Percentiles rank a stretch among this genome's conserved stretches.
These are phyloP conservation scores for Sycophaga agraensis DNA, from an alignment of 1,140 invertebrate species.

Conservation along the genomic window DNA sequence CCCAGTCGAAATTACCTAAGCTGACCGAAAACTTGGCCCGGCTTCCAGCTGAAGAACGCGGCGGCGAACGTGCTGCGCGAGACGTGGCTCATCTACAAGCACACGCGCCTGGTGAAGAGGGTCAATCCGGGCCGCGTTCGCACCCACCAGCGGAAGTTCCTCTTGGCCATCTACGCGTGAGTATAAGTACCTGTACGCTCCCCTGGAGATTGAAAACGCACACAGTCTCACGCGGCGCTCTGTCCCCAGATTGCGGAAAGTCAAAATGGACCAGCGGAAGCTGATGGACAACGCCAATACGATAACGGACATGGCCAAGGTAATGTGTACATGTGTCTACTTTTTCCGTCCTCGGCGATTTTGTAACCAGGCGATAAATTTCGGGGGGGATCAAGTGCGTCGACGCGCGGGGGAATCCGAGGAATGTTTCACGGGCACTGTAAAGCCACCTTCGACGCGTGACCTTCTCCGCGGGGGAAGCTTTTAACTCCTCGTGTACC, in stretches of 20 bases:
- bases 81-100: conserved; percentile 99
- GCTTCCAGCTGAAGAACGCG: conserved; percentile 91
- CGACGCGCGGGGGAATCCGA: too few species aligned
- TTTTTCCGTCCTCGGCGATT: too few species aligned
- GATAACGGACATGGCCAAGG: conserved; percentile 99
- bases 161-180: conserved; percentile 99
- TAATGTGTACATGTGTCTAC: conserved; percentile 64
- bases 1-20: too few species aligned
- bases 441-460: too few species aligned
- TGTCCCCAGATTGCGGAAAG: conserved; percentile 96
- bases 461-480: too few species aligned
- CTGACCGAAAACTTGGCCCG: too few species aligned
- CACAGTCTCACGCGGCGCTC: too few species aligned
- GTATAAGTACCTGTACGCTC: conserved; percentile 48
- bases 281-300: conserved; percentile 99
- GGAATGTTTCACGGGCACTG: too few species aligned
- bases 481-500: too few species aligned
- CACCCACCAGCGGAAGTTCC: conserved; percentile 98
- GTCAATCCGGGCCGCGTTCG: conserved; percentile 94
- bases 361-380: too few species aligned
- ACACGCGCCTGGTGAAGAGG: conserved; percentile 96
- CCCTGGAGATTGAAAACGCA: too few species aligned
- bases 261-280: conserved; percentile 99
- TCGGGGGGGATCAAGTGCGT: too few species aligned
- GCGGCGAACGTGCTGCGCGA: conserved; percentile 99